Evolutionary conservation across 2,797 vertebrate genomes (phyloP), one percentile per base, ranked within the genome.

Genomic region (Champsocephalus esox): DNA sequence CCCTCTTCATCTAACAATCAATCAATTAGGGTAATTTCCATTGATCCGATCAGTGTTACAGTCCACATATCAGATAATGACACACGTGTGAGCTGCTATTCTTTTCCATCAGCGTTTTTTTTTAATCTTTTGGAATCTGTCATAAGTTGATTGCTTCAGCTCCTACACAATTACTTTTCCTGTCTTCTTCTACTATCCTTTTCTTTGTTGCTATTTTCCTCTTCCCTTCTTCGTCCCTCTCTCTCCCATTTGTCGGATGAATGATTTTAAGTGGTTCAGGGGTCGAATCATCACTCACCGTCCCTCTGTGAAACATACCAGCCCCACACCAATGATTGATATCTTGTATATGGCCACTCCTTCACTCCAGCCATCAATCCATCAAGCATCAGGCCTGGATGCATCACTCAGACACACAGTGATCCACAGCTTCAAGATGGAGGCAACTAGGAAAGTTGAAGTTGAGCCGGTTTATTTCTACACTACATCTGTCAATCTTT

Each of bases 291-390:
- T 88, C 79, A 48, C 66, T 88, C 82, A 75, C 49, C 54, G 72
- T 81, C 74, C 64, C 16, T 60, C 57, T 67, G 59, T 38, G 56
- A 83, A 77, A 73, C 74, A 68, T 16, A 75, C 69, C 16, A 54
- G 58, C 44, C 52, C 24, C 65, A 55, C 61, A 72, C 55, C 44
- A 21, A n/a, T 87, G 85, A 90, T 72, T 80, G 77, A 90, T 89
- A 67, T 80, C 60, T 66, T 59, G 62, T 76, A 60, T 66, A 73
- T 28, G 61, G 52, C 24, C 46, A 66, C 71, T 66, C 44, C 55
- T 61, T 55, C 52, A 49, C 57, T 54, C 55, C 54, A 56, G 66
- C 70, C 70, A 88, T 88, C 88, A 70, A 54, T 88, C 88, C 68
- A 54, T 84, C 87, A 83, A 52, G 43, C 57, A 65, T 71, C 57